phyloP scores from a whole-genome alignment of 2,797 vertebrate genomes.

The Mormyrus proboscirostris region DNA sequence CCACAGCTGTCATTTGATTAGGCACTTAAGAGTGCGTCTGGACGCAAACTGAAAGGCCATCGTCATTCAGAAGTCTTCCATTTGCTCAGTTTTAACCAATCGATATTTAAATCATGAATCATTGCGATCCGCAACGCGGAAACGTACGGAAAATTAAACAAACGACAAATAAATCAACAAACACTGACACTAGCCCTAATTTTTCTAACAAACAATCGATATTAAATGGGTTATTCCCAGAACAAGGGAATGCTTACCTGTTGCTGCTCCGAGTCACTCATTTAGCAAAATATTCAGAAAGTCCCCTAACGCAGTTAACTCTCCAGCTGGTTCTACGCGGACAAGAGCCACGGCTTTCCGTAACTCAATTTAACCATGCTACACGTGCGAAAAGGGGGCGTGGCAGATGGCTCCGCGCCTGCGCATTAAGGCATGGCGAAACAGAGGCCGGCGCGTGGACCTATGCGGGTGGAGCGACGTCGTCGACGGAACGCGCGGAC shows the following conservation, averaged over 20 bases:
- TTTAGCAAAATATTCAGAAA: neutral
- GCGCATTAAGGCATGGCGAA: neutral
- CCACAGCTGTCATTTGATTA: neutral
- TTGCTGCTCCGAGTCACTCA: conserved; percentile 26
- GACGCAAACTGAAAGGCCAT: neutral
- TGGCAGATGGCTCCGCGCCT: neutral
- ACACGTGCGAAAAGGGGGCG: conserved; percentile 12
- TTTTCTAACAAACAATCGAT: neutral
- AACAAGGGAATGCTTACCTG: conserved; percentile 19
- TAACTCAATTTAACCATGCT: conserved; percentile 21
- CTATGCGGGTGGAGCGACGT: neutral
- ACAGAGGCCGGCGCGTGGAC: neutral
- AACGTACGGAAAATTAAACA: neutral
- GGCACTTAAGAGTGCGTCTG: neutral
- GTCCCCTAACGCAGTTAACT: neutral
- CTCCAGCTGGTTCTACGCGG: neutral
- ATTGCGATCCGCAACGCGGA: neutral
- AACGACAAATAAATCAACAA: neutral
- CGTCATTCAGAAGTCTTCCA: neutral
- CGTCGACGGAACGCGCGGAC: neutral
- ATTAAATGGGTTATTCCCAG: neutral
- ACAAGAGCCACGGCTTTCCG: neutral
- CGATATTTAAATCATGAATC: neutral
- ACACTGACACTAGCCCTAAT: neutral
- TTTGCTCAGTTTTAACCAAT: neutral